Conservation (phyloP, 23 tunicate genomes). For the Trididemnum clinides region DNA sequence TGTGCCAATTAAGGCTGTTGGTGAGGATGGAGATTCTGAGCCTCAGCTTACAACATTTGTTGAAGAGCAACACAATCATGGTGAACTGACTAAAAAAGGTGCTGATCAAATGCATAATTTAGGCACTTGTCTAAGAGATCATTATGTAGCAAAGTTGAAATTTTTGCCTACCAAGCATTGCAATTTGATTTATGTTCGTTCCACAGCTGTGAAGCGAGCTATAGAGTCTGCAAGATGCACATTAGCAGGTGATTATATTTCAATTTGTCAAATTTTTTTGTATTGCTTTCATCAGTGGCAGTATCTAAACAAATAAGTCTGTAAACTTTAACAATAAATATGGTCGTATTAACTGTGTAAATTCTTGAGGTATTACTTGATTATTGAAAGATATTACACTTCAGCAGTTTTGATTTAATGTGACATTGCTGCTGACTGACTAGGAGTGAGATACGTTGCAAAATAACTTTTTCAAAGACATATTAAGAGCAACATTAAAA, state of each 20-base stretch:
- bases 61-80: neutral
- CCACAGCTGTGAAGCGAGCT: constrained; percentile 36
- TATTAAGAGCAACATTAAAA: too few relatives aligned
- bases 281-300: too few relatives aligned
- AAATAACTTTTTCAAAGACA: too few relatives aligned
- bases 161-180: constrained; percentile 30
- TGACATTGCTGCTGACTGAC: too few relatives aligned
- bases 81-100: constrained; percentile 40
- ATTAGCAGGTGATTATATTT: constrained; percentile 31
- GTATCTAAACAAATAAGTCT: too few relatives aligned
- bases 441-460: too few relatives aligned
- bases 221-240: constrained; percentile 58
- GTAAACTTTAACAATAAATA: too few relatives aligned
- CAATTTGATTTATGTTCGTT: constrained; percentile 35
- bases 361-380: too few relatives aligned
- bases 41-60: neutral
- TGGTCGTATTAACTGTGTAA: too few relatives aligned
- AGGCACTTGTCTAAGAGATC: constrained; percentile 20
- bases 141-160: constrained; percentile 23
- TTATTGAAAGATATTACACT: too few relatives aligned
- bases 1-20: constrained; percentile 27
- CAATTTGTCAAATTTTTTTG: too few relatives aligned
- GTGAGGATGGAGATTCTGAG: neutral
- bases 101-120: constrained; percentile 66
- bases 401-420: too few relatives aligned